phyloP scores from a whole-genome alignment of 2,797 vertebrate species.

The Melanotaenia pygmaea region DNA sequence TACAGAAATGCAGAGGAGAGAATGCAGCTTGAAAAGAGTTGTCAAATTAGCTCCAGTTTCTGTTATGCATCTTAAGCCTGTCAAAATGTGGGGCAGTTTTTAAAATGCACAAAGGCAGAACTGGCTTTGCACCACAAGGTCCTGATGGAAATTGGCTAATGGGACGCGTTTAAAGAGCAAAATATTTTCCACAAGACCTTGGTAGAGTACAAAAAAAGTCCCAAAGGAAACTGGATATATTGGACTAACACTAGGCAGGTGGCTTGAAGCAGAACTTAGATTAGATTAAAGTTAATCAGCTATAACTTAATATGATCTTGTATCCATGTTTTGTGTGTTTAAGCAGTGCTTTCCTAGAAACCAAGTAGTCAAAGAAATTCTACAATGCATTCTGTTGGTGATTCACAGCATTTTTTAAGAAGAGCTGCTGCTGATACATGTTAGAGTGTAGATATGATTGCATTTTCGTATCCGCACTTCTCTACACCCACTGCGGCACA shows the following conservation, averaged over 20 bases:
- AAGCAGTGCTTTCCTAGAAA: neutral
- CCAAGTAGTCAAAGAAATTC: neutral
- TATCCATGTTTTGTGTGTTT: neutral
- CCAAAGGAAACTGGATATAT: neutral
- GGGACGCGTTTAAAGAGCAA: neutral
- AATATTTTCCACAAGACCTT: neutral
- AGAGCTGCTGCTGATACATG: neutral
- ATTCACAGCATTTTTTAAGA: constrained; percentile 1
- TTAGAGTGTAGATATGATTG: neutral
- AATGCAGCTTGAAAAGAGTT: neutral
- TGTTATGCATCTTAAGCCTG: neutral
- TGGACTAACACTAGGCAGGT: neutral
- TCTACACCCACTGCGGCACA: constrained; percentile 8
- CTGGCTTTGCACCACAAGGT: neutral
- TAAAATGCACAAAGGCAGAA: neutral
- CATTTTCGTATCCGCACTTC: neutral
- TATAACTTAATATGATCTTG: neutral
- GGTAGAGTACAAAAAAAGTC: neutral
- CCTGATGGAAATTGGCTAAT: neutral
- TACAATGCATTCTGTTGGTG: neutral
- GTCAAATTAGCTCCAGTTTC: neutral
- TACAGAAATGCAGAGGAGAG: neutral
- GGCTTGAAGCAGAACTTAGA: neutral
- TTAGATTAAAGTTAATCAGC: neutral
- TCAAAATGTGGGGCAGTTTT: neutral